phyloP scores from a whole-genome alignment of 2,888 invertebrate genomes.

The Drosophila paranaensis region DNA sequence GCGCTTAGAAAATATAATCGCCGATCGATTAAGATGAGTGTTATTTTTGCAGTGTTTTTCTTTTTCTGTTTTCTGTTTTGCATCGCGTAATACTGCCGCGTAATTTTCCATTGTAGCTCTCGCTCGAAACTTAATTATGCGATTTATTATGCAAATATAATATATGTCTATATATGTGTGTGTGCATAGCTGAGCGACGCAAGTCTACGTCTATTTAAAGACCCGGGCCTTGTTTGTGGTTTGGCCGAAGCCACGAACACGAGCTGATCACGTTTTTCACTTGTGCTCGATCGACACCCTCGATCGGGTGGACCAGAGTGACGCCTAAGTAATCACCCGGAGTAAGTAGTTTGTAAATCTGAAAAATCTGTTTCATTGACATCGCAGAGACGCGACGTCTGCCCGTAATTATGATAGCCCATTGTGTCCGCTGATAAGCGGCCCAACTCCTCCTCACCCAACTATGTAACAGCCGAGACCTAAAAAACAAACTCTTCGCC shows the following conservation, averaged over 20 bases:
- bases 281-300: constrained; percentile 43
- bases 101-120: constrained; percentile 71
- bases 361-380: constrained; percentile 55
- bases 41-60: constrained; percentile 7
- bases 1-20: constrained; percentile 43
- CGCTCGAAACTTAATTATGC: constrained; percentile 72
- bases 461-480: constrained; percentile 30
- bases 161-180: neutral
- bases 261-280: constrained; percentile 64
- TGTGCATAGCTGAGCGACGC: constrained; percentile 13
- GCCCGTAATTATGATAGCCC: constrained; percentile 51
- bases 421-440: constrained; percentile 52
- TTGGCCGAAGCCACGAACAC: constrained; percentile 43
- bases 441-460: constrained; percentile 35
- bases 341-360: constrained; percentile 24
- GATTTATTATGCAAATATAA: constrained; percentile 73
- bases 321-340: constrained; percentile 13
- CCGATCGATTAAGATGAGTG: constrained; percentile 24
- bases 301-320: constrained; percentile 31
- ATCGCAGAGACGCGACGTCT: constrained; percentile 54
- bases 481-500: constrained; percentile 21
- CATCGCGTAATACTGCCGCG: constrained; percentile 48
- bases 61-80: constrained; percentile 6
- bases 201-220: constrained; percentile 57
- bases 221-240: constrained; percentile 52